Conservation (phyloP, 2,888 invertebrate genomes). For the Proisotoma minuta region DNA sequence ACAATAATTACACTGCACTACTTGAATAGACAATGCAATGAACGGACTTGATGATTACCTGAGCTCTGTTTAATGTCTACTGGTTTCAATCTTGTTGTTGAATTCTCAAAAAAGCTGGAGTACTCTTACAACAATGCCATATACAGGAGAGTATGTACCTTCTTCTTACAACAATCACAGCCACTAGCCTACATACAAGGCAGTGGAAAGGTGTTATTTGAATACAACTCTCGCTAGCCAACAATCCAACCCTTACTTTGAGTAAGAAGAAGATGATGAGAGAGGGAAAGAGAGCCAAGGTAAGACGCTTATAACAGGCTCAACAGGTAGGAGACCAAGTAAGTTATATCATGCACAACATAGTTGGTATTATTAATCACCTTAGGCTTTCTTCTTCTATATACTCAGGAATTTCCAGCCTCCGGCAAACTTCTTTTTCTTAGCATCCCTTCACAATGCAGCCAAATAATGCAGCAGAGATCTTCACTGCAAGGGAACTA, state of each 20-base stretch:
- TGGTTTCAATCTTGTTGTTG: constrained; percentile 24
- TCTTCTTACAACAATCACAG: background rate
- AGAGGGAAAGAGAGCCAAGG: constrained; percentile 7
- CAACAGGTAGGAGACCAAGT: constrained; percentile 14
- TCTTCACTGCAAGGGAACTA: background rate
- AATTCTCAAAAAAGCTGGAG: constrained; percentile 8
- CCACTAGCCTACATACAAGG: background rate
- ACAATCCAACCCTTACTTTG: background rate
- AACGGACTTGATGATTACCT: constrained; percentile 37
- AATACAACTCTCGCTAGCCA: too few relatives aligned
- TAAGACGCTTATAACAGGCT: background rate
- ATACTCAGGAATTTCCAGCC: constrained; percentile 31
- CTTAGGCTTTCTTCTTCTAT: constrained; percentile 34
- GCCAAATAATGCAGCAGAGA: background rate
- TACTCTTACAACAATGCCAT: constrained; percentile 12
- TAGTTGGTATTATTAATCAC: constrained; percentile 32
- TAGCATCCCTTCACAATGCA: constrained; percentile 7
- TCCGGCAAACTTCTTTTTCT: constrained; percentile 24
- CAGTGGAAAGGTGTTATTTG: background rate
- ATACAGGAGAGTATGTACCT: background rate
- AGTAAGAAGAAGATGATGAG: background rate
- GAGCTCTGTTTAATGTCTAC: constrained; percentile 45
- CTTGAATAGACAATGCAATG: constrained; percentile 16
- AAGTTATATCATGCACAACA: constrained; percentile 7
- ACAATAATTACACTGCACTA: too few relatives aligned